These are phyloP conservation scores for Athalia rosae DNA, from an alignment of 2,888 invertebrate genomes.

Conservation along the genomic window DNA sequence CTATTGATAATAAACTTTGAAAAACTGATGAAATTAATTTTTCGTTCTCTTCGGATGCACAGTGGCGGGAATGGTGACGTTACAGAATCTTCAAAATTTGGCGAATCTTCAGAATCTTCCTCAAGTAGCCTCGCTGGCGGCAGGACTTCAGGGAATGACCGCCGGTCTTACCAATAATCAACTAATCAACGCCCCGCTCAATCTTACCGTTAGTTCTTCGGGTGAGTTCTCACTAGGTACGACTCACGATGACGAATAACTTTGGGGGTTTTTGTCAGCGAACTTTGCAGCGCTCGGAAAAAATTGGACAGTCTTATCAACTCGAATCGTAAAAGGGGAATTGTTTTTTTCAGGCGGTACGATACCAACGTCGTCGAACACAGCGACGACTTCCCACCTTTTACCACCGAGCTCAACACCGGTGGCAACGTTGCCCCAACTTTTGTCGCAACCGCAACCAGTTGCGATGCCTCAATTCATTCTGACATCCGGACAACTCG, in stretches of 20 bases:
- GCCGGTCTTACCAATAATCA: slow-evolving; percentile 76
- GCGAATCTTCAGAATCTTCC: slow-evolving; percentile 83
- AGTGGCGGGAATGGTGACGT: slow-evolving; percentile 85
- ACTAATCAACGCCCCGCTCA: slow-evolving; percentile 88
- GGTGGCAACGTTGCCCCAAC: slow-evolving; percentile 78
- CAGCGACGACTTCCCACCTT: slow-evolving; percentile 68
- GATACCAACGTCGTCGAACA: slow-evolving; percentile 70
- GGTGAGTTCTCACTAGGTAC: slow-evolving; percentile 64
- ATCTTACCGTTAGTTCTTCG: slow-evolving; percentile 84
- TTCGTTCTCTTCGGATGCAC: slow-evolving; percentile 58
- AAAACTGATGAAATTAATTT: not conserved
- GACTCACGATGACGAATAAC: slow-evolving; percentile 2
- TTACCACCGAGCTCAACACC: slow-evolving; percentile 70
- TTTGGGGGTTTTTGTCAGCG: not conserved
- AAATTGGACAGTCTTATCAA: slow-evolving; percentile 49
- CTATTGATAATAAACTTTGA: not conserved
- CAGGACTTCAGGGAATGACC: slow-evolving; percentile 79
- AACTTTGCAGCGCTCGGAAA: slow-evolving; percentile 46
- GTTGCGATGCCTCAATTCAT: slow-evolving; percentile 93
- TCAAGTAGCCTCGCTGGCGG: slow-evolving; percentile 78
- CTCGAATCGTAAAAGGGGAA: slow-evolving; percentile 62
- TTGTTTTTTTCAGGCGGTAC: slow-evolving; percentile 63
- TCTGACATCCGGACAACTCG: slow-evolving; percentile 92
- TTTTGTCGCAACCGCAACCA: slow-evolving; percentile 77
- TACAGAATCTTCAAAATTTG: slow-evolving; percentile 87